Evolutionary conservation across 2,888 invertebrate genomes (phyloP).

Genomic region (Corythucha ciliata): DNA sequence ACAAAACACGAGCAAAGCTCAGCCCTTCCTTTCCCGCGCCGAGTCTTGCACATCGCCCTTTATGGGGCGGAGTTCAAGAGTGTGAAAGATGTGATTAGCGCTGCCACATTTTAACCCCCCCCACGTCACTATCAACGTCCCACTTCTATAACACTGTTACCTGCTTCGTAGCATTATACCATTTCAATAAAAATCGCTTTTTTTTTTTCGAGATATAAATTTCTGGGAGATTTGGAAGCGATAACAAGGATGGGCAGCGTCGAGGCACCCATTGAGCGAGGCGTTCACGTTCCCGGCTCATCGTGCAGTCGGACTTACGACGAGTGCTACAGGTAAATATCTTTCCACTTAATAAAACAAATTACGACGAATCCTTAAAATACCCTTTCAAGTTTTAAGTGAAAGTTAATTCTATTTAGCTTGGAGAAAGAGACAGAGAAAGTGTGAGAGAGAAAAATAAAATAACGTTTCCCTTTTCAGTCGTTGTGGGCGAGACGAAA

Average conservation of each 20-base stretch:
- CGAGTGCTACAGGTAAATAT: conserved; percentile 55
- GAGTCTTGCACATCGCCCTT: too few relatives aligned
- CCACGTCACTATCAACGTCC: neutral
- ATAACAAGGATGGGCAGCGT: conserved; percentile 57
- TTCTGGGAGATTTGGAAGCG: conserved; percentile 63
- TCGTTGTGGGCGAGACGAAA: too few relatives aligned
- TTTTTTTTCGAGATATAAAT: conserved; percentile 50
- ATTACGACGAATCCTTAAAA: neutral
- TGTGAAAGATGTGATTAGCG: too few relatives aligned
- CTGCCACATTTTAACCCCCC: too few relatives aligned
- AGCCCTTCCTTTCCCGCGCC: too few relatives aligned
- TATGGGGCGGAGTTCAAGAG: too few relatives aligned
- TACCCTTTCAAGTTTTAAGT: neutral
- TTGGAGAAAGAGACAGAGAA: too few relatives aligned
- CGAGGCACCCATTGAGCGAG: conserved; percentile 68
- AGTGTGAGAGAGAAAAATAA: too few relatives aligned
- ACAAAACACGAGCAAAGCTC: too few relatives aligned
- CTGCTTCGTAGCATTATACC: neutral
- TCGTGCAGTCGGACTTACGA: conserved; percentile 77
- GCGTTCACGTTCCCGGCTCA: conserved; percentile 68
- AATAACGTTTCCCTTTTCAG: too few relatives aligned
- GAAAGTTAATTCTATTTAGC: neutral
- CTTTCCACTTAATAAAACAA: neutral
- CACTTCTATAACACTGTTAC: neutral
- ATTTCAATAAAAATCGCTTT: too few relatives aligned